Evolutionary conservation across 2,113 vertebrate species (phyloP).

Genomic region (Tupaia chinensis): DNA sequence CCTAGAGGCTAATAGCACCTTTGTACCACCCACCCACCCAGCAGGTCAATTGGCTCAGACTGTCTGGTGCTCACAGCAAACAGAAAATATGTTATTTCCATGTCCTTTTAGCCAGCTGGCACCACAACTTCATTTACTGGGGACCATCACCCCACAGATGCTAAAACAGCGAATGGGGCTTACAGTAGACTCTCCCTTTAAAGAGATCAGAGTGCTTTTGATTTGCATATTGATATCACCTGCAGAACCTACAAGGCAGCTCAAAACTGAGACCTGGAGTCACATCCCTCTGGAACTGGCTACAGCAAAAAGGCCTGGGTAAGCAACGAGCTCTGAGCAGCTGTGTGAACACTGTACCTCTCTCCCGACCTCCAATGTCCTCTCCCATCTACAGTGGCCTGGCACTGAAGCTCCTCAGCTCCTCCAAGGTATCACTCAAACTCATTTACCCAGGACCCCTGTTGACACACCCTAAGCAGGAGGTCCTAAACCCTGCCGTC

Average conservation of each 20-base stretch:
- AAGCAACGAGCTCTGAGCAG: slow-evolving; percentile 14
- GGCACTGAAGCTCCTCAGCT: slow-evolving; percentile 2
- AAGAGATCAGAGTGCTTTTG: not conserved
- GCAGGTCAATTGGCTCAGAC: not conserved
- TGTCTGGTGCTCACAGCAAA: slow-evolving; percentile 55
- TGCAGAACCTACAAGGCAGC: not conserved
- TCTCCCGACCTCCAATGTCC: not conserved
- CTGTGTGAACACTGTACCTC: not conserved
- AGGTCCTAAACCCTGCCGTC: too few species aligned
- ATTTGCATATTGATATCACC: slow-evolving; percentile 15
- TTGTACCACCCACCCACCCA: slow-evolving; percentile 10
- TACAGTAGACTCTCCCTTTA: not conserved
- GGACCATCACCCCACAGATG: not conserved
- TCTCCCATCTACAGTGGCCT: not conserved
- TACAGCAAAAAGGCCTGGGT: not conserved
- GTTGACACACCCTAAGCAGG: not conserved
- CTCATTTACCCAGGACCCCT: not conserved
- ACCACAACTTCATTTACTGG: not conserved
- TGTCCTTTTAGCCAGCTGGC: slow-evolving; percentile 21
- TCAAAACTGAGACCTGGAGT: not conserved
- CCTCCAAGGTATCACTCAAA: not conserved
- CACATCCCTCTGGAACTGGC: not conserved
- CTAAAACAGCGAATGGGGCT: slow-evolving; percentile 8
- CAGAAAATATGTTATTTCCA: slow-evolving; percentile 48
- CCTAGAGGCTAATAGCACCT: slow-evolving; percentile 15